Conservation (phyloP, 2,797 vertebrate genomes). For the Bradypus variegatus region DNA sequence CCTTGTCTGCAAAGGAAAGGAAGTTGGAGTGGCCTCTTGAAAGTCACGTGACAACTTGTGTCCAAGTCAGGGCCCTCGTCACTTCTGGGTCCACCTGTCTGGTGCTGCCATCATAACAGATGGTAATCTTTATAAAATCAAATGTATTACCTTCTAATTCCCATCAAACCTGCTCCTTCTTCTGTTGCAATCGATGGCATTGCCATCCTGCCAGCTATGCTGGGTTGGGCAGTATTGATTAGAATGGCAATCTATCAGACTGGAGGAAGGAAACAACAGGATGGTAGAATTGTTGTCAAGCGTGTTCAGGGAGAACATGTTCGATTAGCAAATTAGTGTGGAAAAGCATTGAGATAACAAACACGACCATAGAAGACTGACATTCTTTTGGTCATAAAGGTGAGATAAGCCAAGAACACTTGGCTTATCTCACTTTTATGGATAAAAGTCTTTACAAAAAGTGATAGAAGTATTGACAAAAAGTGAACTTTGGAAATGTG, state of each 20-base stretch:
- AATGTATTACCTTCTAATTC: not conserved
- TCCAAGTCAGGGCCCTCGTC: not conserved
- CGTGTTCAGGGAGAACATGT: not conserved
- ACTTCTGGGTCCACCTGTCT: not conserved
- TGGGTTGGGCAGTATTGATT: not conserved
- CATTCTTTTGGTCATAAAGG: not conserved
- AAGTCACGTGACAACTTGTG: not conserved
- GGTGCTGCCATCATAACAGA: not conserved
- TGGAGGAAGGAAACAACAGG: not conserved
- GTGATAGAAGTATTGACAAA: not conserved
- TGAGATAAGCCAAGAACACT: not conserved
- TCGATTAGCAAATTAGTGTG: not conserved
- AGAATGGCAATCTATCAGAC: not conserved
- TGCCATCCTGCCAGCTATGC: not conserved
- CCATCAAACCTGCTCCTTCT: not conserved
- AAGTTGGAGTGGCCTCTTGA: not conserved
- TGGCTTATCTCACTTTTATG: too few species aligned
- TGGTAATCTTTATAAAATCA: not conserved
- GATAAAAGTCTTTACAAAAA: not conserved
- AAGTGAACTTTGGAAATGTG: not conserved
- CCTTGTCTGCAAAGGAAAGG: not conserved
- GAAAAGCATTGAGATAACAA: not conserved
- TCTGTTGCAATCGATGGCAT: not conserved
- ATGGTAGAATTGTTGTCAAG: not conserved
- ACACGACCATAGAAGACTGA: not conserved